A percentile compares a stretch with the other conserved stretches of the same genome.
Evolutionary conservation across 2,113 vertebrate species (phyloP).

Genomic region (Casuarius casuarius): DNA sequence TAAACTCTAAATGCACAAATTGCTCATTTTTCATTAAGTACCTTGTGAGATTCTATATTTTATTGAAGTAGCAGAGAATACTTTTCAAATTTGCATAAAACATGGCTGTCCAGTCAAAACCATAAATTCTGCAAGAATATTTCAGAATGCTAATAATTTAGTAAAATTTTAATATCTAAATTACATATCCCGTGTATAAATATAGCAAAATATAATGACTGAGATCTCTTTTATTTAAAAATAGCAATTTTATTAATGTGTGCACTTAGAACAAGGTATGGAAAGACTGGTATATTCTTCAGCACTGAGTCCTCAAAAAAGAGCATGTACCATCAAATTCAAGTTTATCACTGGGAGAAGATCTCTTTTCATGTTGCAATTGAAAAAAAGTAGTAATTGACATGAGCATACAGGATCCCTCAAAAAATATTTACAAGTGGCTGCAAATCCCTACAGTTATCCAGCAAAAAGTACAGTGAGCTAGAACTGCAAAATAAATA

Average conservation of each 20-base stretch:
- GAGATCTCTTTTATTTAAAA: neutral
- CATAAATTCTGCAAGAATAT: neutral
- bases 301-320: neutral
- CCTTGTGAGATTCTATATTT: neutral
- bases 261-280: neutral
- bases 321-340: neutral
- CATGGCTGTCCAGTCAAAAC: neutral
- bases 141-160: neutral
- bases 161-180: neutral
- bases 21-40: neutral
- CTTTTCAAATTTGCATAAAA: neutral
- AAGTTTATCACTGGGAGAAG: neutral
- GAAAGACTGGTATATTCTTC: neutral
- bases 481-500: neutral
- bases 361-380: neutral
- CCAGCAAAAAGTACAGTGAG: neutral
- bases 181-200: neutral
- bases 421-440: neutral
- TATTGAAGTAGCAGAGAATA: neutral
- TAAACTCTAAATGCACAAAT: neutral
- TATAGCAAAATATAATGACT: neutral
- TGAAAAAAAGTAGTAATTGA: neutral
- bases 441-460: neutral
- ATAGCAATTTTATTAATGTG: neutral
- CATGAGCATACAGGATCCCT: no score